Percentiles rank a stretch among this genome's conserved stretches.
Conservation (phyloP, 2,113 vertebrate species). For the Cinclus cinclus region DNA sequence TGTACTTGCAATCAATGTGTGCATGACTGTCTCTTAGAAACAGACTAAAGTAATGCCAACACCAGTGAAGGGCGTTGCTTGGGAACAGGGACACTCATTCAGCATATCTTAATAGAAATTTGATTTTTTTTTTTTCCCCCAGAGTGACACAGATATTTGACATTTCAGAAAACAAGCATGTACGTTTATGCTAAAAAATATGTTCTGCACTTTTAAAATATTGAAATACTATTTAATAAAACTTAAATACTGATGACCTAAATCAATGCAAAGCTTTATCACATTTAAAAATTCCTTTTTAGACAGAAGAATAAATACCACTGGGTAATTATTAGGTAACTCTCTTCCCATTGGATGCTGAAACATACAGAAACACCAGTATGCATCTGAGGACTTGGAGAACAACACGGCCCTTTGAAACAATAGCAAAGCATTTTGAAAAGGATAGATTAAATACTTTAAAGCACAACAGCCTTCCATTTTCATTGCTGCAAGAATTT, state of each 20-base stretch:
- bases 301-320: neutral
- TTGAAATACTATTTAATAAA: neutral
- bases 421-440: neutral
- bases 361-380: neutral
- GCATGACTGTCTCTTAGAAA: constrained; percentile 62
- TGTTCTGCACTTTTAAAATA: neutral
- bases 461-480: neutral
- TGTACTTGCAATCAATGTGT: constrained; percentile 31
- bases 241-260: neutral
- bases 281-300: neutral
- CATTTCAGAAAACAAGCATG: neutral
- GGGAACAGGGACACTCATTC: constrained; percentile 56
- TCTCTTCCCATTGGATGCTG: neutral
- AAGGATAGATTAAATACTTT: neutral
- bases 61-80: constrained; percentile 60
- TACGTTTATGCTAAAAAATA: neutral
- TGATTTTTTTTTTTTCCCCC: neutral
- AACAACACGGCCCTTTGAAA: neutral
- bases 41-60: constrained; percentile 39
- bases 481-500: constrained; percentile 10
- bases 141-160: constrained; percentile 2
- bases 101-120: constrained; percentile 47
- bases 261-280: neutral
- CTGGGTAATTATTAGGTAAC: neutral
- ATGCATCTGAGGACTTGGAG: neutral